Evolutionary conservation across 1,140 invertebrate genomes (phyloP), one percentile per base, ranked within the genome.

Genomic region (Vollenhovia emeryi): DNA sequence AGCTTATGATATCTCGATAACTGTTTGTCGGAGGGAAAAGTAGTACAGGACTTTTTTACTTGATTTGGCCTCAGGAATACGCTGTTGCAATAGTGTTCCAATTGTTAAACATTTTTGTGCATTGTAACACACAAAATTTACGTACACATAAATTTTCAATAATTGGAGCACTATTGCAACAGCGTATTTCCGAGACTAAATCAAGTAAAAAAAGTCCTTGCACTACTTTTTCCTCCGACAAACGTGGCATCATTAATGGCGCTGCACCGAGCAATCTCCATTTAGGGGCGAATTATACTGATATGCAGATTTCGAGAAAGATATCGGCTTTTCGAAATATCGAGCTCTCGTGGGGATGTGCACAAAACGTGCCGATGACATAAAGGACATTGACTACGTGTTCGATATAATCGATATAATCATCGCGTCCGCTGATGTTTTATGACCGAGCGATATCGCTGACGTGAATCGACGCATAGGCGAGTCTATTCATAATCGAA

Each of bases 381-480:
- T 8, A 45, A 43, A 45, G 13, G 4, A 36, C 15, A 15, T 40
- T 36, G 30, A 71, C 74, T 15, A 33, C 9, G 4, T 18, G n/a
- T 50, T 40, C 57, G 59, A 50, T 27, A 13, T n/a, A n/a, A n/a
- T 78, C 43, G 43, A 52, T 52, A 3, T 84, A 76, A 84, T 43
- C 21, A 40, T 36, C 33, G 69, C 86, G 85, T 57, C 9, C 59
- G 18, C 73, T 88, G 40, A 79, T 88, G 87, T 88, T 88, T 85
- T 79, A 88, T 79, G 82, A 88, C 21, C 48, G 64, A 68, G 82
- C 62, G 36, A 62, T 76, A 82, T 88, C 68, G 57, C 45, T 21
- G 64, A 30, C 57, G 60, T 68, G 73, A 48, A 48, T 27, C 36
- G 21, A 30, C 24, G 18, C 40, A 8, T 18, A 8, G 55, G 59